phyloP scores from a whole-genome alignment of 35 echinoderm and acorn worm genomes.

The Chiridota heheva region DNA sequence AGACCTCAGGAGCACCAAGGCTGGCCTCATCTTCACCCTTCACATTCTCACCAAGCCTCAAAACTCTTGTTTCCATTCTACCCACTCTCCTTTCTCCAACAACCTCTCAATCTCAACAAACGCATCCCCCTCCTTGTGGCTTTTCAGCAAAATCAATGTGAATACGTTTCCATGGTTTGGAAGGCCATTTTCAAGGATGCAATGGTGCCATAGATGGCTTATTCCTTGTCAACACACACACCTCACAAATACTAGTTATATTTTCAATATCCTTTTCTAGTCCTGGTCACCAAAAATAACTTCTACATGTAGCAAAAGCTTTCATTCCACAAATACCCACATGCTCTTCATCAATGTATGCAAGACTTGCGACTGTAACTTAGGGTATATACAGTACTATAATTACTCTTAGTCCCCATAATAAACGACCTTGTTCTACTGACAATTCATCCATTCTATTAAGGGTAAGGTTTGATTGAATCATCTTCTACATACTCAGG shows the following conservation, averaged over 20 bases:
- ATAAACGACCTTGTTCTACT: no score
- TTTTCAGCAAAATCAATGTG: constrained; percentile 32
- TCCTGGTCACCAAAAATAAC: background rate
- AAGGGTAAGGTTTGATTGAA: background rate
- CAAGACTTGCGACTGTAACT: constrained; percentile 13
- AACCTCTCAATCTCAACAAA: no score
- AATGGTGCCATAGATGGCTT: background rate
- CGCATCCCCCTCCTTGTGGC: no score
- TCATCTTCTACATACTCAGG: background rate
- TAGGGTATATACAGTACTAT: no score
- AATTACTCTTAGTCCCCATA: no score
- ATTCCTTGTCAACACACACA: background rate
- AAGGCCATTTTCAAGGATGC: background rate
- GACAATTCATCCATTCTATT: background rate
- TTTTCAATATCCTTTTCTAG: background rate
- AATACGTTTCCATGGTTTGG: background rate
- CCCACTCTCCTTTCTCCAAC: no score
- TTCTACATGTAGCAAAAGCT: background rate
- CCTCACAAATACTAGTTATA: background rate
- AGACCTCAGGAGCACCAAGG: no score
- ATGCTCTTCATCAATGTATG: constrained; percentile 22
- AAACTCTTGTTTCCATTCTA: no score
- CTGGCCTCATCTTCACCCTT: no score
- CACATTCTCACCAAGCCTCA: no score
- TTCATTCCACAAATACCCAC: background rate